Base-by-base conservation (phyloP, 2,797 vertebrate genomes). In the Falco biarmicus region DNA sequence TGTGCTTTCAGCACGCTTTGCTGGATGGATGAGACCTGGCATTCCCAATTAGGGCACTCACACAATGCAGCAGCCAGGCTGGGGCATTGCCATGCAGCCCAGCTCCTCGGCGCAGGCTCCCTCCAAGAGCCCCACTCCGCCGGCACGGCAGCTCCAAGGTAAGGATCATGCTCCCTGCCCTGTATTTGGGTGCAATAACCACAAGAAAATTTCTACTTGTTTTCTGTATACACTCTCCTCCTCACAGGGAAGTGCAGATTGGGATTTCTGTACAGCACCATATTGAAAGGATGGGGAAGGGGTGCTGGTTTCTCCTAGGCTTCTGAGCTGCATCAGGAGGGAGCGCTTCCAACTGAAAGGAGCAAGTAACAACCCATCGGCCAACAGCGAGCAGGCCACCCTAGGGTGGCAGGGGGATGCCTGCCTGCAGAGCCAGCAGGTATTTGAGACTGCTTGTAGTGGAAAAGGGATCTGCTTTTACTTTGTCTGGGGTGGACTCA, bases 161-260 rank as follows among this genome's bases (percentile, higher is more conserved):
- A 13, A 79, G 78, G 16, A 17, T 25, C 31, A 10, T 8, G 31
- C 2, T 2, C 56, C 63, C 66, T 79, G 66, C 51, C 34, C 66
- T 8, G 6, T 6, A 3, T 8, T 34, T 4, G 17, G 31, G 10
- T 19, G 25, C 22, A 37, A 28, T 2, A 61, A 13, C 29, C 31
- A 12, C 0, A 0, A 16, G 34, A 59, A 84, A 17, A 48, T 12
- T 10, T 9, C 2, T 2, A 4, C 26, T 32, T 26, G 2, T 45
- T 63, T 79, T 39, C 61, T 48, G 28, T 11, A 24, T 9, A 3
- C 7, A 6, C 39, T 76, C 37, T 45, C 9, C 31, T 66, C 29
- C 68, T 81, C n/a, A 3, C 54, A 24, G 47, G 50, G n/a, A 81
- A 29, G 29, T 1, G 9, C 56, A 11, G n/a, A 2, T 0, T 0